Base-by-base conservation (phyloP, 2,113 vertebrate genomes). In the Glareola pratincola region DNA sequence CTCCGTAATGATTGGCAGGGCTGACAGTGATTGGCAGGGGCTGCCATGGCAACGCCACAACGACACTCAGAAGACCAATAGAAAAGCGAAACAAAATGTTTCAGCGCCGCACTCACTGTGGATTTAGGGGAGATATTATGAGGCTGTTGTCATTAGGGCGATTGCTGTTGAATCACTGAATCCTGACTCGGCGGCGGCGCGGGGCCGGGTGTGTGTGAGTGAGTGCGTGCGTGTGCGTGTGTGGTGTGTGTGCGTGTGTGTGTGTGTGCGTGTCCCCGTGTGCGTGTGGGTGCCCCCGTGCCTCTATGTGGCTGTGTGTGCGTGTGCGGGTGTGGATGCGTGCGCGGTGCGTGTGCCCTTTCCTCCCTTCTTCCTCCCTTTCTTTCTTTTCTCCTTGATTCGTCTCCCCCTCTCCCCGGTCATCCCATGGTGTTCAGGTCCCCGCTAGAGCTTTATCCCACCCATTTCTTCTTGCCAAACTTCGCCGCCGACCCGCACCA, bases 41-140 rank as follows among this genome's bases (percentile, higher is more conserved):
- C 98, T 99, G 99, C 99, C 99, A 98, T 99, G 99, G 99, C 99
- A 99, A 99, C 99, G 98, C 98, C 98, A 99, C 99, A 99, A 99
- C 99, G 99, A 99, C 99, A 99, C 98, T 98, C 98, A 96, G 98
- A 98, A 99, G 99, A 99, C 99, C 99, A 99, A 99, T 99, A 99
- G 99, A 99, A 99, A 99, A 99, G 99, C 99, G 99, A 99, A 99
- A 99, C 99, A 99, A 99, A 99, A 99, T 99, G 99, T 99, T 99
- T 99, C 99, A 98, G 99, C 99, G 99, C 99, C 98, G 99, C 99
- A 99, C 99, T 99, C 99, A 99, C 99, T 98, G 99, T 98, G 99
- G 99, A 99, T 99, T 99, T 99, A 99, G 99, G 99, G 99, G 99
- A 99, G 99, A 99, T 99, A 99, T 99, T 99, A 99, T 99, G 99